Percentiles rank a stretch among this genome's conserved stretches.
Conservation (phyloP, 2,113 vertebrate species). For the Rhipidura dahli region DNA sequence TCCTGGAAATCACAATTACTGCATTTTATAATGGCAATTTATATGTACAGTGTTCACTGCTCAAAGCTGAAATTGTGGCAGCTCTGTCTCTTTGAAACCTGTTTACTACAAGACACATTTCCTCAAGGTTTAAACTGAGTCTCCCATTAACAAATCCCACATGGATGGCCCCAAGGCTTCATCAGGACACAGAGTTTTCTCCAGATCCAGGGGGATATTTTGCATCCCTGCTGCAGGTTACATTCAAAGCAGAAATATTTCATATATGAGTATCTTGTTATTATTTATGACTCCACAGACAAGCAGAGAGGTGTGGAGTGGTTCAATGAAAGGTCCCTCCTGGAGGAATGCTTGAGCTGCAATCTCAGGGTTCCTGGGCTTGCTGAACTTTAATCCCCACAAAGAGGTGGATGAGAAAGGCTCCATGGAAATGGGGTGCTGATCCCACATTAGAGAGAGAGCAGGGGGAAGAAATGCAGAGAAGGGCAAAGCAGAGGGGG, state of each 20-base stretch:
- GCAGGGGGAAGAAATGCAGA: background rate
- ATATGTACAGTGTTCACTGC: background rate
- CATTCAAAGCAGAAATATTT: background rate
- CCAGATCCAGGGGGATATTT: background rate
- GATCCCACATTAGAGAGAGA: rapidly evolving
- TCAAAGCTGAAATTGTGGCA: background rate
- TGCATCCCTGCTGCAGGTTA: background rate
- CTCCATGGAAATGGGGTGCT: background rate
- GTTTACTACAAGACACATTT: background rate
- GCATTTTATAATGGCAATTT: background rate
- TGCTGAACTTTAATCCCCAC: background rate
- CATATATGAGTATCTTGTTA: background rate
- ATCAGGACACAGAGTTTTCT: background rate
- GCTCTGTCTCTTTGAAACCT: background rate
- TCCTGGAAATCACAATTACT: constrained; percentile 29
- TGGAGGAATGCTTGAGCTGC: background rate
- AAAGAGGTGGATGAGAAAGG: rapidly evolving
- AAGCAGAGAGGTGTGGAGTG: background rate
- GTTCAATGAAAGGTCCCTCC: background rate
- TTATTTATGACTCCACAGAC: background rate
- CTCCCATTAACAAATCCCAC: background rate
- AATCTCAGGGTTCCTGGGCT: background rate
- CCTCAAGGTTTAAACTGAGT: background rate
- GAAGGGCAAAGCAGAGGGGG: background rate
- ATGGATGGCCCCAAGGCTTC: background rate